phyloP scores from a whole-genome alignment of 2,113 vertebrate species.

The Oenanthe melanoleuca region DNA sequence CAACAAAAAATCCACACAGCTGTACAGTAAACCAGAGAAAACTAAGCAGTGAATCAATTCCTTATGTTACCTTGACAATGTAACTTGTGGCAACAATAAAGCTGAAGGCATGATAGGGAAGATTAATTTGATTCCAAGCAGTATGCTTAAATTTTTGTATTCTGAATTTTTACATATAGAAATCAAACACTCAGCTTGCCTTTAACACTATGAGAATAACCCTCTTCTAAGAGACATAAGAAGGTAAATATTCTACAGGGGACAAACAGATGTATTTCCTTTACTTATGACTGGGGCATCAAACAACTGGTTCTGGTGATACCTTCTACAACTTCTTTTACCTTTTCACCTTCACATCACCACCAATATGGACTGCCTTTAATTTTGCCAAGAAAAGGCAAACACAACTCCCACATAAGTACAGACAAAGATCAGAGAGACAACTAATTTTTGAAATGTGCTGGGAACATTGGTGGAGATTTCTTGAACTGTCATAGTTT shows the following conservation, averaged over 20 bases:
- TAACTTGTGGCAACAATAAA: not conserved
- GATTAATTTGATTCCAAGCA: not conserved
- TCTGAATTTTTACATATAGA: not conserved
- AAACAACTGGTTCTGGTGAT: not conserved
- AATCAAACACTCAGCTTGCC: not conserved
- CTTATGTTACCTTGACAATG: conserved; percentile 48
- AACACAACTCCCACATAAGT: not conserved
- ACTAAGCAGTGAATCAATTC: conserved; percentile 28
- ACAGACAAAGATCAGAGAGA: not conserved
- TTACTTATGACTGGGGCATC: not conserved
- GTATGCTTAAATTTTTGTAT: not conserved
- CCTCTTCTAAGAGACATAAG: not conserved
- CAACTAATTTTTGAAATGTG: not conserved
- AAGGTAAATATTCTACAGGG: not conserved
- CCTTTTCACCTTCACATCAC: not conserved
- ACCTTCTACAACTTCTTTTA: not conserved
- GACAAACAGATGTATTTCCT: not conserved
- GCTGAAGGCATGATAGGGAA: not conserved
- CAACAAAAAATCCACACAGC: not conserved
- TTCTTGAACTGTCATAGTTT: not conserved
- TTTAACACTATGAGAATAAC: not conserved
- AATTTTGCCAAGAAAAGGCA: not conserved
- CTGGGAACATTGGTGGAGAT: not conserved
- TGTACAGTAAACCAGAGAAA: not conserved
- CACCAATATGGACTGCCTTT: not conserved